Evolutionary conservation across 2,113 vertebrate genomes (phyloP), one percentile per base, ranked within the genome.

Genomic region (Eulemur macaco): DNA sequence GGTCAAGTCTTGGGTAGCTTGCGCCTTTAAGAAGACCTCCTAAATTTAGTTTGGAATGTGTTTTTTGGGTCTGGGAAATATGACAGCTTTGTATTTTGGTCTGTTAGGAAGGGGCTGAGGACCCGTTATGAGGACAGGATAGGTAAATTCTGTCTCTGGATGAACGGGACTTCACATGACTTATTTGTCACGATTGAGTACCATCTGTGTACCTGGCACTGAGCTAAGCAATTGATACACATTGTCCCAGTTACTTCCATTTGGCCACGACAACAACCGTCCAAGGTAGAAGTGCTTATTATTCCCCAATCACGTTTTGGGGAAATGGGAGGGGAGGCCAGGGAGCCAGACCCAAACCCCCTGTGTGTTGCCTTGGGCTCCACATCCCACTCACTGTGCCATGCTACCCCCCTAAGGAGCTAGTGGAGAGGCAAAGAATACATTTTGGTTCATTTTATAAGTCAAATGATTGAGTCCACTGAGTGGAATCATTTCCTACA

Each of bases 221-320:
- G 68, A 68, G 76, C 29, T 27, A 15, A 21, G 25, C 42, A 3
- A 1, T 2, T 1, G 25, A 9, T 17, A 17, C 6, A 7, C 6
- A 20, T 42, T 0, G 29, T 23, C 63, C 54, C 25, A 2, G 25
- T 73, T 34, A 9, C 47, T 64, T 56, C 47, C 23, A 1, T 11
- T 3, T 6, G 8, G 58, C 54, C 50, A 0, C 5, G 15, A 8
- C 34, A 18, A 6, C 2, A 4, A 4, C 15, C 18, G 1, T 3
- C 8, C 0, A 29, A 21, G 66, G 18, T 42, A 17, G n/a, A 42
- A 6, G 12, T 21, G 15, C 64, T 37, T 39, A 1, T 3, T 7
- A 54, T 3, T 20, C 63, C 47, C 29, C 13, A 27, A 5, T 37
- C 63, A 52, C 11, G 8, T 25, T 63, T 23, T 34, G 56, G 47